Conservation (phyloP, 1,140 invertebrate genomes). For the Pararge aegeria region DNA sequence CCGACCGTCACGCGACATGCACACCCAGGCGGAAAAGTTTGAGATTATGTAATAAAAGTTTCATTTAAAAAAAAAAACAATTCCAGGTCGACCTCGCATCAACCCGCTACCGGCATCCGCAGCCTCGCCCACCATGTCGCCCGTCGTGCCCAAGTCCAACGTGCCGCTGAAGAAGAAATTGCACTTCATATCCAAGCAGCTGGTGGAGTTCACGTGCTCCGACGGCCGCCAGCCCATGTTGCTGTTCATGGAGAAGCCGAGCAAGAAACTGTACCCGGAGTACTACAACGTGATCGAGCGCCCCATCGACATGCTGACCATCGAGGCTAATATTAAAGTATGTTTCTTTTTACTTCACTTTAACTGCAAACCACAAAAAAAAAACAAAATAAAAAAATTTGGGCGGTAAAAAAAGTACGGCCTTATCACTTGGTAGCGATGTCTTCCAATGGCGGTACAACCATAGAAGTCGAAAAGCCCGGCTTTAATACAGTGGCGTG, state of each 20-base stretch:
- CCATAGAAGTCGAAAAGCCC: too few relatives aligned
- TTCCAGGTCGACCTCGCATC: constrained; percentile 55
- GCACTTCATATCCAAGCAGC: constrained; percentile 86
- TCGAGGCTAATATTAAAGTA: constrained; percentile 93
- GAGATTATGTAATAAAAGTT: too few relatives aligned
- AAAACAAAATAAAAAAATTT: too few relatives aligned
- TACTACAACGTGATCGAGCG: constrained; percentile 97
- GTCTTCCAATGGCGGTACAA: too few relatives aligned
- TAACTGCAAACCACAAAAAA: too few relatives aligned
- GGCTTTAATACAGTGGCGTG: too few relatives aligned
- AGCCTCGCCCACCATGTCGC: constrained; percentile 52
- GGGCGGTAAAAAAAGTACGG: too few relatives aligned
- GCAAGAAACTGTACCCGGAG: constrained; percentile 96
- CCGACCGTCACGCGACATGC: too few relatives aligned
- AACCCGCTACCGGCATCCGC: constrained; percentile 44
- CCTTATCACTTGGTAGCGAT: too few relatives aligned
- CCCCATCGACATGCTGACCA: constrained; percentile 97
- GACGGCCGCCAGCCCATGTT: constrained; percentile 93
- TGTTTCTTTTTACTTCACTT: neutral
- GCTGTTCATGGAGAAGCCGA: constrained; percentile 98
- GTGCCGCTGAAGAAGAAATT: constrained; percentile 87
- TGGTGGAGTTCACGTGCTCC: constrained; percentile 88
- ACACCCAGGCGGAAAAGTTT: too few relatives aligned
- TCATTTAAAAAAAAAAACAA: too few relatives aligned
- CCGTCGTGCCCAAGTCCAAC: constrained; percentile 78